Conservation (phyloP, 1,140 invertebrate genomes). For the Planococcus citri region DNA sequence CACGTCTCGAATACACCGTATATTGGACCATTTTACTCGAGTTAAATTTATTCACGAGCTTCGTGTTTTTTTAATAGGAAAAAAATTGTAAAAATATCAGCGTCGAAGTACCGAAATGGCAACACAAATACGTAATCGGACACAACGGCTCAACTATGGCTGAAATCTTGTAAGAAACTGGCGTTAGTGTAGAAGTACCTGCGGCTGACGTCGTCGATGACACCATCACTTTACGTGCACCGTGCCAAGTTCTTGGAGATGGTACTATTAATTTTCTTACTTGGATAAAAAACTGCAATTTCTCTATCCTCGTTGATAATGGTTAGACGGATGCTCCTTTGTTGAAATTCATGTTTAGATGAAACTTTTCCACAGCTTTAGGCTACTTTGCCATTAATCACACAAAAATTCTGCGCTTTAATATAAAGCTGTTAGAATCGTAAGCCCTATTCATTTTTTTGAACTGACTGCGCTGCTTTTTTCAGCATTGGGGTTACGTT, state of each 20-base stretch:
- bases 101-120: constrained; percentile 89
- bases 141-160: constrained; percentile 71
- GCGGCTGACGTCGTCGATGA: constrained; percentile 71
- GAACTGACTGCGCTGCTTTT: too few relatives aligned
- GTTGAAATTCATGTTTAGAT: too few relatives aligned
- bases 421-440: too few relatives aligned
- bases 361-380: too few relatives aligned
- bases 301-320: too few relatives aligned
- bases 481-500: too few relatives aligned
- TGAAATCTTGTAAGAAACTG: constrained; percentile 82
- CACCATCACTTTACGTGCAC: constrained; percentile 90
- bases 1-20: constrained; percentile 17
- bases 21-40: not conserved
- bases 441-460: too few relatives aligned
- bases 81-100: constrained; percentile 70
- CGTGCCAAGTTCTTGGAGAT: constrained; percentile 65
- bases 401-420: too few relatives aligned
- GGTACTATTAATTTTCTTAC: constrained; percentile 36
- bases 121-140: constrained; percentile 95
- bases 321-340: too few relatives aligned
- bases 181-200: constrained; percentile 96
- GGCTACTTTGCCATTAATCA: too few relatives aligned
- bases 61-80: constrained; percentile 42
- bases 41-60: too few relatives aligned
- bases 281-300: too few relatives aligned